Conservation (phyloP, 2,113 vertebrate genomes). For the Zosterops hypoxanthus region DNA sequence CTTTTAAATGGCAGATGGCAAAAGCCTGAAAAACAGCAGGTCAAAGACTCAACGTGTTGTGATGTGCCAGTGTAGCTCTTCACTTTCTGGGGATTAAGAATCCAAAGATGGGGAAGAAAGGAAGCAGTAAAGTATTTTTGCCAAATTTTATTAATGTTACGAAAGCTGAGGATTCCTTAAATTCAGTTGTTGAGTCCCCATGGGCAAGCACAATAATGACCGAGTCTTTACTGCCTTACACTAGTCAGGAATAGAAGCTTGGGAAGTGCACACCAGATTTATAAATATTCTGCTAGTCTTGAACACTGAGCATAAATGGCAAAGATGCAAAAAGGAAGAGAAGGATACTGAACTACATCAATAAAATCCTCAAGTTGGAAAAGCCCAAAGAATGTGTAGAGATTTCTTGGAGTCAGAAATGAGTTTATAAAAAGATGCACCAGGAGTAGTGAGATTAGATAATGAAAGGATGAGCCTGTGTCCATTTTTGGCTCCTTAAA, state of each 20-base stretch:
- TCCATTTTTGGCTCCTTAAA: background rate
- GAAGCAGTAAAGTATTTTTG: background rate
- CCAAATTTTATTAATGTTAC: background rate
- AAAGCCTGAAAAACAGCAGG: background rate
- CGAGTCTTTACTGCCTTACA: background rate
- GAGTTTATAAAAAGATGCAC: background rate
- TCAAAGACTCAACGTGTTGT: rapidly evolving
- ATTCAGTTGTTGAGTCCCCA: background rate
- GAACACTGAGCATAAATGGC: background rate
- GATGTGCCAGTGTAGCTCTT: background rate
- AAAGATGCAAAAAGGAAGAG: background rate
- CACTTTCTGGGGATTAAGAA: background rate
- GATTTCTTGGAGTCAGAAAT: background rate
- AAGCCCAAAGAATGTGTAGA: background rate
- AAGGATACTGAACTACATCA: background rate
- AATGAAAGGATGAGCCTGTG: background rate
- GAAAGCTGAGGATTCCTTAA: background rate
- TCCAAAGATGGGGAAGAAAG: background rate
- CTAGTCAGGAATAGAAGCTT: background rate
- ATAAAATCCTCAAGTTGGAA: background rate
- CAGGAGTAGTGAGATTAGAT: background rate
- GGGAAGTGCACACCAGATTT: background rate
- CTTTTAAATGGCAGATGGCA: background rate
- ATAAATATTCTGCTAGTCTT: background rate
- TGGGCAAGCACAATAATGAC: rapidly evolving